phyloP scores from a whole-genome alignment of 2,113 vertebrate species.

The Tachuris rubrigastra region DNA sequence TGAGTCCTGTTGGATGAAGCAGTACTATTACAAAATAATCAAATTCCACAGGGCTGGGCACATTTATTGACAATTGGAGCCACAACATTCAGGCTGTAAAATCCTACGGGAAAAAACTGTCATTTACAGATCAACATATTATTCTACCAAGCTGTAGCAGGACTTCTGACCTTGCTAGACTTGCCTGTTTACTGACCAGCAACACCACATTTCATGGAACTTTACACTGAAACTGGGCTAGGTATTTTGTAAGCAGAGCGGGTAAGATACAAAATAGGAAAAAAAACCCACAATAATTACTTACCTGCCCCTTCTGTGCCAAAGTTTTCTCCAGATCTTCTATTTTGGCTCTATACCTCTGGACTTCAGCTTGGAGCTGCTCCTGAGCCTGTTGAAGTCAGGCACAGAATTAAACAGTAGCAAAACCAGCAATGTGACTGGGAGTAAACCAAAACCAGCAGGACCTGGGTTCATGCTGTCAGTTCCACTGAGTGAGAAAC shows the following conservation, averaged over 20 bases:
- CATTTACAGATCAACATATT: background rate
- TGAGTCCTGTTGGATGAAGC: conserved; percentile 86
- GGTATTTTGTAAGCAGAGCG: background rate
- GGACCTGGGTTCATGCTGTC: background rate
- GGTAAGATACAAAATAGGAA: background rate
- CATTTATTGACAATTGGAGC: background rate
- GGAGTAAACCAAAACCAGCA: background rate
- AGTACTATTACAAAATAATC: conserved; percentile 37
- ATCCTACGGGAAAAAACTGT: background rate
- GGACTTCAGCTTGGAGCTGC: conserved; percentile 91
- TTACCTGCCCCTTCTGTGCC: conserved; percentile 91
- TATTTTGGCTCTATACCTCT: conserved; percentile 95
- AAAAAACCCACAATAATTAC: background rate
- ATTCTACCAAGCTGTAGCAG: background rate
- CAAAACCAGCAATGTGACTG: background rate
- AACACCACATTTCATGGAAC: background rate
- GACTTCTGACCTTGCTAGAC: background rate
- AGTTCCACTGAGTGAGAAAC: background rate
- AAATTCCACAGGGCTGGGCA: conserved; percentile 24
- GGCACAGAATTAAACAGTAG: background rate
- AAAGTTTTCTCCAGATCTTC: conserved; percentile 95
- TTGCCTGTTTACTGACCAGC: background rate
- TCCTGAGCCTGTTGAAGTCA: conserved; percentile 86
- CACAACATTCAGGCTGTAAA: background rate
- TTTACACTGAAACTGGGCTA: background rate